A percentile compares a stretch with the other conserved stretches of the same genome.
These are phyloP conservation scores for Rhynchomys soricoides DNA, from an alignment of 2,113 vertebrate genomes.

Conservation along the genomic window DNA sequence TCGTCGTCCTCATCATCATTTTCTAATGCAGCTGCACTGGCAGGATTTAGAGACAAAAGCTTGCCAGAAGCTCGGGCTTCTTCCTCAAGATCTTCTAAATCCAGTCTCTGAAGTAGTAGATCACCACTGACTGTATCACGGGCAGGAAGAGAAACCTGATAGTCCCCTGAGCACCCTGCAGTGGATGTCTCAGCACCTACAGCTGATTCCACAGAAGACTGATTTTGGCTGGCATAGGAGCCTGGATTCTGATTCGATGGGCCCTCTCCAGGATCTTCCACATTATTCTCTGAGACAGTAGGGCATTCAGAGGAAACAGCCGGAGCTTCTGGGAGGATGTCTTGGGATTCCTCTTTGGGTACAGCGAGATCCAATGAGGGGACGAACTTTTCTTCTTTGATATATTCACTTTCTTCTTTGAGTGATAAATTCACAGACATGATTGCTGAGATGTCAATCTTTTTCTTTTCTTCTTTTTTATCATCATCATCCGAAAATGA, in stretches of 20 bases:
- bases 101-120: constrained; percentile 49
- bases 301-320: not conserved
- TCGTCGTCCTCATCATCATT: constrained; percentile 84
- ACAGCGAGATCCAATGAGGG: not conserved
- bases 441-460: constrained; percentile 11
- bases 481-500: constrained; percentile 64
- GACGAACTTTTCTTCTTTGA: constrained; percentile 73
- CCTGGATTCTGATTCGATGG: constrained; percentile 64
- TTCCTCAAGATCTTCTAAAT: constrained; percentile 67
- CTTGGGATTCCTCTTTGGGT: constrained; percentile 51
- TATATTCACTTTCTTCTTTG: constrained; percentile 55
- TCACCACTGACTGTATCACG: constrained; percentile 3
- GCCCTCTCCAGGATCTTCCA: constrained; percentile 77
- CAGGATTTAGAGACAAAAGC: constrained; percentile 20
- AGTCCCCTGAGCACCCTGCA: not conserved
- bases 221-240: constrained; percentile 37
- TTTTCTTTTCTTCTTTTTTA: constrained; percentile 71
- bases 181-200: not conserved
- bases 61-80: constrained; percentile 72
- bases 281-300: constrained; percentile 42
- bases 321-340: not conserved
- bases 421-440: constrained; percentile 22
- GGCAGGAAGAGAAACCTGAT: constrained; percentile 21
- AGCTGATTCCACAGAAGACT: constrained; percentile 49
- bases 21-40: constrained; percentile 59